Evolutionary conservation across 2,797 vertebrate genomes (phyloP).

Genomic region (Sebastes diploproa): DNA sequence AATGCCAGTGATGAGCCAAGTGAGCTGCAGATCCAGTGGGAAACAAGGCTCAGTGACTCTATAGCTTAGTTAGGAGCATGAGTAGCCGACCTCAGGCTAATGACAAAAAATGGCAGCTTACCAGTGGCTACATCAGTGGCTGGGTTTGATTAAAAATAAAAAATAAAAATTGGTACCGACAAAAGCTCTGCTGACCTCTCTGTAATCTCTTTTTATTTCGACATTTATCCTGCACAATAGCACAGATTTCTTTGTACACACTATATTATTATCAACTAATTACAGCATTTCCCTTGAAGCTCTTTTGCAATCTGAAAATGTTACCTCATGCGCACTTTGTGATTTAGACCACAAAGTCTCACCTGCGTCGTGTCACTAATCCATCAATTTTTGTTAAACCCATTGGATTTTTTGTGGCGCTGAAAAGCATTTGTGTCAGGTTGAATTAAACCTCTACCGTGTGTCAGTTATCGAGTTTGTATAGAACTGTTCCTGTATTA

Average conservation of each 20-base stretch:
- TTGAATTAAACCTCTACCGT: slow-evolving; percentile 34
- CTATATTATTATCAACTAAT: neutral
- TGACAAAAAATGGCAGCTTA: neutral
- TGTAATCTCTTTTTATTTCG: neutral
- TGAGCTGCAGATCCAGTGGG: slow-evolving; percentile 11
- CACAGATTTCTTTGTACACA: neutral
- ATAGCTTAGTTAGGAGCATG: neutral
- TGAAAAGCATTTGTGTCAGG: slow-evolving; percentile 41
- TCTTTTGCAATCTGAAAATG: slow-evolving; percentile 1
- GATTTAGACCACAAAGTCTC: slow-evolving; percentile 3
- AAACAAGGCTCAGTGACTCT: neutral
- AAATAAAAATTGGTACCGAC: neutral
- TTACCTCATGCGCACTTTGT: neutral
- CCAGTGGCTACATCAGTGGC: neutral
- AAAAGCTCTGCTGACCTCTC: neutral
- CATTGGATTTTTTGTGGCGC: neutral
- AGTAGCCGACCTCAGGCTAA: neutral
- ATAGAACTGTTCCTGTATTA: slow-evolving; percentile 46
- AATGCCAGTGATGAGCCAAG: slow-evolving; percentile 30
- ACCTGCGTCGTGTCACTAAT: slow-evolving; percentile 19
- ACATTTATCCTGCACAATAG: neutral
- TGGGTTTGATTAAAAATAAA: neutral
- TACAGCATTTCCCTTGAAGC: slow-evolving; percentile 1
- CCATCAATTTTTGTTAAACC: slow-evolving; percentile 24
- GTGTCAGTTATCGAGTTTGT: slow-evolving; percentile 34